Percentiles rank a stretch among this genome's conserved stretches.
These are phyloP conservation scores for Merodon equestris DNA, from an alignment of 2,888 invertebrate genomes.

Conservation along the genomic window DNA sequence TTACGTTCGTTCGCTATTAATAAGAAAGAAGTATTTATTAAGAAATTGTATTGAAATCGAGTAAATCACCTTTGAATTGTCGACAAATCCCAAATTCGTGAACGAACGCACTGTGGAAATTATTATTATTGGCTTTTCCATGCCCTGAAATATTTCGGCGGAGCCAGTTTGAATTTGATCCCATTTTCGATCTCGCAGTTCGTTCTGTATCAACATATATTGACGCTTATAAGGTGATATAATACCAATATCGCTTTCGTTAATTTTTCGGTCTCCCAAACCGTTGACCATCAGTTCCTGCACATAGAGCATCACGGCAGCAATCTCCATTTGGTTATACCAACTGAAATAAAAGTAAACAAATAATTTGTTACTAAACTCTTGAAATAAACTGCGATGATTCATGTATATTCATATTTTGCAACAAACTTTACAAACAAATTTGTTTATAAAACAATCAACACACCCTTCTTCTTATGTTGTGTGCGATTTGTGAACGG, in stretches of 20 bases:
- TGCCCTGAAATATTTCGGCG: constrained; percentile 93
- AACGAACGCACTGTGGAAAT: constrained; percentile 86
- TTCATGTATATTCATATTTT: no score
- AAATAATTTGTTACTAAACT: no score
- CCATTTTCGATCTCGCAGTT: constrained; percentile 73
- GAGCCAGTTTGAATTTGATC: constrained; percentile 85
- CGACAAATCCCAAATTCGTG: constrained; percentile 74
- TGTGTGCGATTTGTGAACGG: no score
- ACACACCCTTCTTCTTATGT: no score
- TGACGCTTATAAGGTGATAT: constrained; percentile 81
- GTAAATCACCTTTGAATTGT: constrained; percentile 73
- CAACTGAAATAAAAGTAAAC: constrained; percentile 76
- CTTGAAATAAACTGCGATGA: no score
- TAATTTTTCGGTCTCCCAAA: constrained; percentile 79
- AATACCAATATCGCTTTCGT: constrained; percentile 81
- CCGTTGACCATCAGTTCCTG: constrained; percentile 79
- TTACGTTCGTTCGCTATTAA: constrained; percentile 83
- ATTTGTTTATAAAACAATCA: no score
- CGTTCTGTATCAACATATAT: constrained; percentile 77
- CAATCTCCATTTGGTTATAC: constrained; percentile 82
- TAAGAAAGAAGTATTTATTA: constrained; percentile 11
- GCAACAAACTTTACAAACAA: no score
- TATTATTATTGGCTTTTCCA: constrained; percentile 89
- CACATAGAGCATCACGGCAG: constrained; percentile 82
- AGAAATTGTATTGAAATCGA: not conserved